Evolutionary conservation across 2,888 invertebrate genomes (phyloP).

Genomic region (Reticulitermes lucifugus): DNA sequence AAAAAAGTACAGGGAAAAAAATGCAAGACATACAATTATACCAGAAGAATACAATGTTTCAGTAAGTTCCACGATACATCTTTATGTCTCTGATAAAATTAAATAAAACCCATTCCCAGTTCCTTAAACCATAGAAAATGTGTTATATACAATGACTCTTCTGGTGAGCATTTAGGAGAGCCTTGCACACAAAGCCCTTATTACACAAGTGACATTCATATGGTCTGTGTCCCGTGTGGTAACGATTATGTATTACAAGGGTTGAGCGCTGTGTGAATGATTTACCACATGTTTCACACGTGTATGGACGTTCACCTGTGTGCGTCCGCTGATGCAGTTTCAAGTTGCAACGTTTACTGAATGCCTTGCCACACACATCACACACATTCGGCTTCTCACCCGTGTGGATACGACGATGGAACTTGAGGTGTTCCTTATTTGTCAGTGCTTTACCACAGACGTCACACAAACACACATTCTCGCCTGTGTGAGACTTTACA

Average conservation of each 20-base stretch:
- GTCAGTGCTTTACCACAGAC: slow-evolving; percentile 61
- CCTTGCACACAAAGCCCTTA: slow-evolving; percentile 64
- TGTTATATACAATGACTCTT: slow-evolving; percentile 47
- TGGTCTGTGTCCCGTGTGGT: slow-evolving; percentile 65
- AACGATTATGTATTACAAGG: slow-evolving; percentile 66
- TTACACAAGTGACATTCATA: slow-evolving; percentile 64
- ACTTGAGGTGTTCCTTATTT: slow-evolving; percentile 67
- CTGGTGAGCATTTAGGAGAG: slow-evolving; percentile 63
- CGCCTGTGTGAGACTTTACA: slow-evolving; percentile 56
- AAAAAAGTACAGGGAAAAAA: no score
- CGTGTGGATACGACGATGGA: slow-evolving; percentile 68
- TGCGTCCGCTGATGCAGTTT: slow-evolving; percentile 65
- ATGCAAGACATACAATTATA: no score
- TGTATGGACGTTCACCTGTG: slow-evolving; percentile 66
- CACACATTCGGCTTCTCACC: slow-evolving; percentile 69
- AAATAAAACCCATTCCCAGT: neutral
- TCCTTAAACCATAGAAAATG: neutral
- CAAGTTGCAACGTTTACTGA: slow-evolving; percentile 64
- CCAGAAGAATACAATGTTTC: no score
- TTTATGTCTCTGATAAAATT: no score
- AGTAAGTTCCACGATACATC: no score
- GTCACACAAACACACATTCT: slow-evolving; percentile 51
- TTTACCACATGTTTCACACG: slow-evolving; percentile 66
- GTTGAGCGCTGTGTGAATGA: slow-evolving; percentile 68
- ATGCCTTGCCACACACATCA: slow-evolving; percentile 65